Conservation (phyloP, 2,797 vertebrate genomes). For the Pelochelys cantorii region DNA sequence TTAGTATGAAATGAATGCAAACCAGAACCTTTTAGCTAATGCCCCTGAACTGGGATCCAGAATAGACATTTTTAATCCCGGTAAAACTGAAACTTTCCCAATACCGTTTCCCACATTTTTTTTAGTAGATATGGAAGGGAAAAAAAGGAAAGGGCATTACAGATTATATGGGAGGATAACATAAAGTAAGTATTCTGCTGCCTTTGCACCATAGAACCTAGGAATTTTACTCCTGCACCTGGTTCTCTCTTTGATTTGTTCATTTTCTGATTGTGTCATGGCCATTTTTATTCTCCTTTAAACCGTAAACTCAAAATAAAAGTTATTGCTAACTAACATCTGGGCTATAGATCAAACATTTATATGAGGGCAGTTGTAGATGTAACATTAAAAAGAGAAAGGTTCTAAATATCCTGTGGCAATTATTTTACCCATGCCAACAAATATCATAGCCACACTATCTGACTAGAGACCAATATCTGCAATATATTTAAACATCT, state of each 20-base stretch:
- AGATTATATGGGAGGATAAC: too few species aligned
- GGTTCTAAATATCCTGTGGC: neutral
- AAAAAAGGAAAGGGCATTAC: too few species aligned
- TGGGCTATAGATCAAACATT: neutral
- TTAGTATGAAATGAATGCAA: neutral
- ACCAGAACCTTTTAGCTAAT: neutral
- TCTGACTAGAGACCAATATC: fast-evolving
- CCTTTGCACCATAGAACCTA: neutral
- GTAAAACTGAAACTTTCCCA: neutral
- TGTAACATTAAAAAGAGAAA: neutral
- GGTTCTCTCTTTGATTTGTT: neutral
- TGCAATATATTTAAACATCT: neutral
- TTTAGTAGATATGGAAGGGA: neutral
- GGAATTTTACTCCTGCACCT: neutral
- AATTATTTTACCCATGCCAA: neutral
- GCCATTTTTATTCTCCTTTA: neutral
- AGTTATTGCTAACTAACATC: neutral
- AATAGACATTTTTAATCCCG: neutral
- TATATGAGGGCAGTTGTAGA: neutral
- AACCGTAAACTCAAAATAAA: neutral
- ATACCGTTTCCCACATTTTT: fast-evolving
- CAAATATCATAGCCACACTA: neutral
- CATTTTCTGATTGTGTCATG: neutral
- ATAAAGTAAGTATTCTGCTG: neutral
- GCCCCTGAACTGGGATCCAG: neutral